A percentile compares a stretch with the other conserved stretches of the same genome.
Evolutionary conservation across 2,797 vertebrate species (phyloP).

Genomic region (Typhlichthys eigenmanni): DNA sequence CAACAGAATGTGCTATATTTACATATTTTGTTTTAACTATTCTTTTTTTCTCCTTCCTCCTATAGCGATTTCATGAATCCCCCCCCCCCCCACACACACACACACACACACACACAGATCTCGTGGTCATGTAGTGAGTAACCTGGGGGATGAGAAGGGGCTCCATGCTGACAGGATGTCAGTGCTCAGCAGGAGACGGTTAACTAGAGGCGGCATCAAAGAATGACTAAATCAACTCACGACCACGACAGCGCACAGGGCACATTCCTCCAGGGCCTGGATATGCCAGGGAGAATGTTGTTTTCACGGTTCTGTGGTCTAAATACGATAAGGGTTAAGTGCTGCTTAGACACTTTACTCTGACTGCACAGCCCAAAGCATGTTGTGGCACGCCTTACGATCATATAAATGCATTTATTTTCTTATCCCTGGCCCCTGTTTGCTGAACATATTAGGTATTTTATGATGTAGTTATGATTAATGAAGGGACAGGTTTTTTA

Average conservation of each 20-base stretch:
- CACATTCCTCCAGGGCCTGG: slow-evolving; percentile 66
- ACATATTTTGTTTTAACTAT: background rate
- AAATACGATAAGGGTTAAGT: slow-evolving; percentile 17
- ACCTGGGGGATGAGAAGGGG: slow-evolving; percentile 68
- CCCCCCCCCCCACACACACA: slow-evolving; percentile 31
- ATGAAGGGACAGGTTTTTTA: too few relatives aligned
- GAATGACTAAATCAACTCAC: slow-evolving; percentile 65
- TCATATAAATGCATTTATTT: background rate
- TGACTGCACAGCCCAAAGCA: background rate
- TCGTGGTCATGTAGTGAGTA: slow-evolving; percentile 74
- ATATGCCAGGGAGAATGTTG: slow-evolving; percentile 40
- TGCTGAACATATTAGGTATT: background rate
- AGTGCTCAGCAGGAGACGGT: slow-evolving; percentile 67
- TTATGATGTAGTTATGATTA: too few relatives aligned
- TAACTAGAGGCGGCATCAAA: slow-evolving; percentile 76
- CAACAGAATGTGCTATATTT: background rate
- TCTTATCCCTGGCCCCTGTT: background rate
- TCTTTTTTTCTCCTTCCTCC: slow-evolving; percentile 15
- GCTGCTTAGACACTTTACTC: background rate
- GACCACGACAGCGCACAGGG: slow-evolving; percentile 49
- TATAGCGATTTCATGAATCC: slow-evolving; percentile 7
- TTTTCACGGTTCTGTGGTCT: slow-evolving; percentile 30
- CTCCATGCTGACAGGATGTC: slow-evolving; percentile 76
- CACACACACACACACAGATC: slow-evolving; percentile 30
- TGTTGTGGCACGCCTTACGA: background rate